Evolutionary conservation across 2,113 vertebrate genomes (phyloP), one percentile per base, ranked within the genome.

Genomic region (Paramormyrops kingsleyae): DNA sequence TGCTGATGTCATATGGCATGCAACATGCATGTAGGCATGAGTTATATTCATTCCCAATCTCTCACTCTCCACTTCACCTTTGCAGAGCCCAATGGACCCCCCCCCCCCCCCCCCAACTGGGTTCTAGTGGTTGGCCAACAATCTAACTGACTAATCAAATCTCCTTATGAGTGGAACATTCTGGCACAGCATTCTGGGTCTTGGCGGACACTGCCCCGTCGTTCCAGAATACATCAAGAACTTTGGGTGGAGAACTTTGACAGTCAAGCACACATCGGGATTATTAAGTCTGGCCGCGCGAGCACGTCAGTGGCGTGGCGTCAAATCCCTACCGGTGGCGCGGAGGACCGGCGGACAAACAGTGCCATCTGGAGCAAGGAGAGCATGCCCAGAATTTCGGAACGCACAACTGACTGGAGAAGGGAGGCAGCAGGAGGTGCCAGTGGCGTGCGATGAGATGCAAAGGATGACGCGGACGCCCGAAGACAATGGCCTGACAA

Each of bases 321-420:
- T 31, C 85, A 87, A 35, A 31, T 53, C 27, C 50, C 50, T 8
- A 19, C 19, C 27, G 47, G 50, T 9, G 49, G 50, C 27, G 4
- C 8, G 24, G 47, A 53, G 15, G 49, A 35, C 85, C 27, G 17
- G 31, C n/a, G 0, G 49, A 3, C 85, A 87, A 56, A 56, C 85
- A 56, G 27, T 39, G 35, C 85, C 85, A 87, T 87, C 85, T 87
- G 85, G 50, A 87, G 50, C n/a, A 87, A 87, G n/a, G 85, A 53
- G 85, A 39, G 31, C 1, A 9, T 87, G 85, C 85, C 85, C 13
- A 56, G 49, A 87, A 53, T 87, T 24, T 39, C 31, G 3, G 50
- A 53, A 1, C 13, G 9, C 85, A 87, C 85, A 35, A 53, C 50
- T 56, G 50, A 87, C 85, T 52, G 85, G 31, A 53, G 85, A 53